Evolutionary conservation across 2,113 vertebrate genomes (phyloP).

Genomic region (Oxyura jamaicensis): DNA sequence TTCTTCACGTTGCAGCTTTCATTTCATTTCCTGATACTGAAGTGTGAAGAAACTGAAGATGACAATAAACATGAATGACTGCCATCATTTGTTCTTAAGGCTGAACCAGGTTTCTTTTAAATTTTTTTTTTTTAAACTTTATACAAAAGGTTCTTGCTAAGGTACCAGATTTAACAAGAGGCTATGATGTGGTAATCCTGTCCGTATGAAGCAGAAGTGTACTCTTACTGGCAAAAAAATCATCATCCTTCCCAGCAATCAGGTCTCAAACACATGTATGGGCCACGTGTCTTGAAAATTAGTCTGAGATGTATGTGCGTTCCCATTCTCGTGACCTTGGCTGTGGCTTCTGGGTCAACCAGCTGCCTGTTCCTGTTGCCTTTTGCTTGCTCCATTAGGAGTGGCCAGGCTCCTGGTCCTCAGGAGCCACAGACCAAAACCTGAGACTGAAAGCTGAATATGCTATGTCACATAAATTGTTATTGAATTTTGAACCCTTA

Average conservation of each 20-base stretch:
- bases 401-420: not conserved
- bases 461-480: not conserved
- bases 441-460: not conserved
- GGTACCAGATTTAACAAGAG: not conserved
- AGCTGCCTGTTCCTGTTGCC: not conserved
- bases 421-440: not conserved
- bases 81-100: not conserved
- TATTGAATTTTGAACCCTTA: not conserved
- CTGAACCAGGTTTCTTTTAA: not conserved
- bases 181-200: not conserved
- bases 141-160: not conserved
- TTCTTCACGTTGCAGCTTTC: not conserved
- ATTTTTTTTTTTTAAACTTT: not conserved
- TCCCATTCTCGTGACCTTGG: not conserved
- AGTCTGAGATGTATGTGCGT: not conserved
- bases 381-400: accelerated
- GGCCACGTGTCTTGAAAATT: not conserved
- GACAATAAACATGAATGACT: not conserved
- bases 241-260: not conserved
- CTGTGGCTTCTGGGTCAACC: not conserved
- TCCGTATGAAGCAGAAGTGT: not conserved
- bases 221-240: not conserved
- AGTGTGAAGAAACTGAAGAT: not conserved
- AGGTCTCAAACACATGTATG: not conserved
- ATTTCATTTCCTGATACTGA: not conserved